Conservation (phyloP, 2,113 vertebrate genomes). For the Heterocephalus glaber region DNA sequence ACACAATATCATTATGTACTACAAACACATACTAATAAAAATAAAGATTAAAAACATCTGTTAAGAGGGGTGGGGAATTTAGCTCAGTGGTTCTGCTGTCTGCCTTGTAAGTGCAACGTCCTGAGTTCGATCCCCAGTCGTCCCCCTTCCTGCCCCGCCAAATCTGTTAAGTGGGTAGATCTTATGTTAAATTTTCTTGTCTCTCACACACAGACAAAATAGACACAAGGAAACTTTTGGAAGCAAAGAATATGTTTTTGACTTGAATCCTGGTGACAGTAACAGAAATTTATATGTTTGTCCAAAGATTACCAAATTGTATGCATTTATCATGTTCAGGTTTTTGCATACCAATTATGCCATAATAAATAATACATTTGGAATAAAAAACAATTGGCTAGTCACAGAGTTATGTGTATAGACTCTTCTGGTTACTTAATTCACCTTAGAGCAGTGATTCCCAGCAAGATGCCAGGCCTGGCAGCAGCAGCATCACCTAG, state of each 20-base stretch:
- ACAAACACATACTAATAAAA: neutral
- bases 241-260: neutral
- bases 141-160: too few species aligned
- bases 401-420: neutral
- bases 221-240: neutral
- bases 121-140: too few species aligned
- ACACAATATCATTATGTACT: neutral
- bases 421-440: neutral
- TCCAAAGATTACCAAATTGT: neutral
- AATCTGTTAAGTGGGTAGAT: neutral
- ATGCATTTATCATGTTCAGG: neutral
- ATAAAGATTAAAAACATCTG: neutral
- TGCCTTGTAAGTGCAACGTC: too few species aligned
- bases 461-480: neutral
- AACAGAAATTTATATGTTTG: neutral
- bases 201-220: neutral
- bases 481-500: neutral
- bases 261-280: neutral
- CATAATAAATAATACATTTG: neutral
- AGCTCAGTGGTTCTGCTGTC: too few species aligned
- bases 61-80: too few species aligned
- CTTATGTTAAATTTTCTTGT: neutral
- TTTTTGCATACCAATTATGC: neutral
- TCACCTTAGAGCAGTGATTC: neutral
- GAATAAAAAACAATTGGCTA: neutral